Base-by-base conservation (phyloP, 2,113 vertebrate genomes). In the Ciconia maguari region DNA sequence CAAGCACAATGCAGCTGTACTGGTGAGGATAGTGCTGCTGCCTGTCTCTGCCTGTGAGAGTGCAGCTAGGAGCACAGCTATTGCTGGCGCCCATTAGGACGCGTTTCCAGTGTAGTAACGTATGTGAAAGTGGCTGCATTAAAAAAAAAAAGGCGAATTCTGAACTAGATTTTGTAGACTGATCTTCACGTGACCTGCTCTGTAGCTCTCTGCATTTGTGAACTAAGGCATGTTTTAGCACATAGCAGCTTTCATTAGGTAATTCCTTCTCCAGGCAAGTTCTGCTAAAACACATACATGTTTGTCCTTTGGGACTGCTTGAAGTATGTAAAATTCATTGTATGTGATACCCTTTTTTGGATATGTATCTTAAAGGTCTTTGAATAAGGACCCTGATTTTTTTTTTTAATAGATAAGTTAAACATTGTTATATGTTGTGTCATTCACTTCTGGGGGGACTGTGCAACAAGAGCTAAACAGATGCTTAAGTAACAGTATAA, bases 141-240 rank as follows among this genome's bases (percentile, higher is more conserved):
- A 54, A 42, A 9, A 27, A 42, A 51, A 38, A 27, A 26, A 36
- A 20, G 27, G 8, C 27, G 41, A 25, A 70, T 70, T 83, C 34
- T 89, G 90, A 71, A 75, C 60, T 55, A 42, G 61, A 26, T 76
- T 75, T 89, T 79, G 24, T 64, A n/a, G 69, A 3, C 16, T 10
- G 55, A 62, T 94, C n/a, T 55, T 89, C 68, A 68, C 1, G 22
- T 95, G 88, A 86, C 42, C 42, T 32, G 11, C 52, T 83, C 41
- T 62, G 82, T 88, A 76, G 62, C 16, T 52, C 38, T 48, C 49
- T 58, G 74, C 34, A 0, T 83, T 60, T n/a, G 42, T 77, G 68
- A 94, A 13, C 42, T 34, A 55, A 62, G 55, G 32, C 69, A 7
- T 96, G 83, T 96, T 96, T 91, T 95, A 78, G 95, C 86, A 83